These are phyloP conservation scores for Prenolepis imparis DNA, from an alignment of 2,888 invertebrate species.

Conservation along the genomic window DNA sequence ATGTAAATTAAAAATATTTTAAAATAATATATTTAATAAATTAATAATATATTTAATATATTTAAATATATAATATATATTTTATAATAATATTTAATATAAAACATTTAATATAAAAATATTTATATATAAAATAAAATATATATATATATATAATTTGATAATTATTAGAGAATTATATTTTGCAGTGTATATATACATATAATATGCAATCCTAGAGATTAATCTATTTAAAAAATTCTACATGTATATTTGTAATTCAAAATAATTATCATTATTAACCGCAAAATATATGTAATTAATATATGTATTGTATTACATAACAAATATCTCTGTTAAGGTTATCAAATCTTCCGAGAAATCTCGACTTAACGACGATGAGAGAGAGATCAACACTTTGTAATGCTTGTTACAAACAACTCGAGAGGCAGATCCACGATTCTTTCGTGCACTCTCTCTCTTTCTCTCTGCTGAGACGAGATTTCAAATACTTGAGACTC, in stretches of 20 bases:
- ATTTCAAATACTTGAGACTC: constrained; percentile 47
- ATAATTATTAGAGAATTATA: too few relatives aligned
- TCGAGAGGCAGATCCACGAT: constrained; percentile 41
- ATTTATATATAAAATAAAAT: too few relatives aligned
- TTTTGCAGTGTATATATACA: too few relatives aligned
- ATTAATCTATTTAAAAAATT: background rate
- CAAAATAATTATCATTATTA: background rate
- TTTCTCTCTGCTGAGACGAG: constrained; percentile 28
- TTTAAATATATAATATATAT: too few relatives aligned
- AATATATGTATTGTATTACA: constrained; percentile 18
- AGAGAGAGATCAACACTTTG: constrained; percentile 45
- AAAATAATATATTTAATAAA: too few relatives aligned
- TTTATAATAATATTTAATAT: too few relatives aligned
- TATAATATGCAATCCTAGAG: too few relatives aligned
- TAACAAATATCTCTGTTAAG: constrained; percentile 13
- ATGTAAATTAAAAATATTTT: too few relatives aligned
- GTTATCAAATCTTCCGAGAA: constrained; percentile 10
- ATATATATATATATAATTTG: too few relatives aligned
- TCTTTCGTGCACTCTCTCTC: constrained; percentile 26
- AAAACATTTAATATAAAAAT: too few relatives aligned
- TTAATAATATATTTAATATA: too few relatives aligned
- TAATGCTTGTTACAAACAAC: constrained; percentile 40
- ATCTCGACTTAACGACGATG: constrained; percentile 24
- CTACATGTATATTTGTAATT: background rate
- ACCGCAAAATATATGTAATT: background rate